Percentiles rank a stretch among this genome's conserved stretches.
Evolutionary conservation across 2,888 invertebrate species (phyloP).

Genomic region (Antheraea yamamai): DNA sequence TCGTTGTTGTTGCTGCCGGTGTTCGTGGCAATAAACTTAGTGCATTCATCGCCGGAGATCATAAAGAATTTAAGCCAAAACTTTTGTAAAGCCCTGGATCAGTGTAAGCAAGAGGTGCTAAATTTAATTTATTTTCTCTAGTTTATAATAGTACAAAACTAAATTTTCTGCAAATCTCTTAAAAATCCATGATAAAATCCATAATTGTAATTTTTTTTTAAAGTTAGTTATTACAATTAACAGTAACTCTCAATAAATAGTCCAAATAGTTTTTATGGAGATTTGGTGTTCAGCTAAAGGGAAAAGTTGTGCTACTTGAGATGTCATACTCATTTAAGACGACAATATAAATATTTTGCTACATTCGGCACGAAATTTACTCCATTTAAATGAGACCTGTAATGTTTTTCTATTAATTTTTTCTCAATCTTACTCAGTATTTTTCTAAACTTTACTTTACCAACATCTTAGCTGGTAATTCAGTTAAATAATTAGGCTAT

Average conservation of each 20-base stretch:
- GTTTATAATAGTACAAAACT: background rate
- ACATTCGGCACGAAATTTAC: too few species aligned
- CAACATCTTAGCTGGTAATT: too few species aligned
- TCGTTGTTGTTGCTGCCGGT: constrained; percentile 31
- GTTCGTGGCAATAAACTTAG: constrained; percentile 31
- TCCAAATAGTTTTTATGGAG: background rate
- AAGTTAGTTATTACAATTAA: too few species aligned
- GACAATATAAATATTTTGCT: background rate
- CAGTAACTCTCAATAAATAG: too few species aligned
- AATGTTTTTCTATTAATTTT: background rate
- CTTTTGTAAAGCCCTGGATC: constrained; percentile 47
- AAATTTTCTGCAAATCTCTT: background rate
- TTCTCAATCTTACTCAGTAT: background rate
- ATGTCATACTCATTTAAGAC: background rate
- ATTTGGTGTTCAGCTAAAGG: background rate
- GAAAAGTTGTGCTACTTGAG: background rate
- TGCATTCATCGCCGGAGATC: constrained; percentile 46
- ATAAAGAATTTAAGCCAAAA: constrained; percentile 44
- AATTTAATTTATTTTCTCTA: background rate
- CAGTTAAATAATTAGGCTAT: too few species aligned
- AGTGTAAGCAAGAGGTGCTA: constrained; percentile 51
- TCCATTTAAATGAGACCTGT: background rate
- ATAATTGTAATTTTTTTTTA: background rate
- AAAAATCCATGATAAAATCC: background rate
- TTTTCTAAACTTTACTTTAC: background rate